Evolutionary conservation across 2,113 vertebrate genomes (phyloP).

Genomic region (Probosciger aterrimus): DNA sequence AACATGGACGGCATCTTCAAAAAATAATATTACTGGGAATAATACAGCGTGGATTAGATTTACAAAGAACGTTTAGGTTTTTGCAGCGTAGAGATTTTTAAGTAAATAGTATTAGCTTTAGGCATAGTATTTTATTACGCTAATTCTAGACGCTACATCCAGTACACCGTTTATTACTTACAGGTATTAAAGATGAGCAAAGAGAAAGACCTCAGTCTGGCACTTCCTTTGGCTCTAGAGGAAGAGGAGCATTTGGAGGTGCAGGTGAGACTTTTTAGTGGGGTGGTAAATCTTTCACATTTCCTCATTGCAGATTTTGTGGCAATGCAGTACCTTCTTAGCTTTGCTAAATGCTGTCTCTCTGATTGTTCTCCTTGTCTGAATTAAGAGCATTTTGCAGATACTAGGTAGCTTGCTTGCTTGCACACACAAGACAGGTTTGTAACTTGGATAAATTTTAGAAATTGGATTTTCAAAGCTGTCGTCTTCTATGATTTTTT

Average conservation of each 20-base stretch:
- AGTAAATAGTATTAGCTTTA: not conserved
- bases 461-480: not conserved
- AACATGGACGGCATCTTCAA: not conserved
- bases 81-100: not conserved
- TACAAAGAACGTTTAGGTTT: not conserved
- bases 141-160: fast-evolving
- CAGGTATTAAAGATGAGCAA: constrained; percentile 29
- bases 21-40: not conserved
- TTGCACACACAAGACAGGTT: not conserved
- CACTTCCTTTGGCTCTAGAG: not conserved
- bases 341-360: not conserved
- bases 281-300: fast-evolving
- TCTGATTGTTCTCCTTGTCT: not conserved
- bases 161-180: not conserved
- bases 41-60: not conserved
- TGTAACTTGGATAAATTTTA: not conserved
- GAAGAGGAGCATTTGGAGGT: not conserved
- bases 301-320: not conserved
- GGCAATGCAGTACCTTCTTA: not conserved
- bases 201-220: not conserved
- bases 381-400: not conserved
- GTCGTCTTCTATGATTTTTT: not conserved
- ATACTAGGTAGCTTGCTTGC: not conserved
- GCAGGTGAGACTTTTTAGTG: constrained; percentile 31
- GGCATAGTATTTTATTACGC: not conserved